Evolutionary conservation across 1,140 invertebrate genomes (phyloP).

Genomic region (Drosophila kikkawai): DNA sequence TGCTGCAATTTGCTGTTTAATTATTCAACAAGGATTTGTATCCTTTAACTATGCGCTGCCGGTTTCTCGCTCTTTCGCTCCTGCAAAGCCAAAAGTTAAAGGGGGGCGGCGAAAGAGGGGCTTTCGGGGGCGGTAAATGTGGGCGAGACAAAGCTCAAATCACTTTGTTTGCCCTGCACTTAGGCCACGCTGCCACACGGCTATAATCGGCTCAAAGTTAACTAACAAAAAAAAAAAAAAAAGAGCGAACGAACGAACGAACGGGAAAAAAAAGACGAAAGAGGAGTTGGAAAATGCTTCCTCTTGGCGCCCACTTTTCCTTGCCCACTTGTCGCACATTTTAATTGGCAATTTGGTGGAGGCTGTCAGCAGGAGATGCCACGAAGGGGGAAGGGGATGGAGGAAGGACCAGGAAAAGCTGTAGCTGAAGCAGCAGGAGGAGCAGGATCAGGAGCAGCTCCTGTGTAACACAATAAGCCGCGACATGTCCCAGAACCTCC

Average conservation of each 20-base stretch:
- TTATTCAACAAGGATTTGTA: constrained; percentile 65
- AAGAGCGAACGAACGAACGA: constrained; percentile 6
- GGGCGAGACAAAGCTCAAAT: constrained; percentile 49
- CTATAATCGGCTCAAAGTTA: constrained; percentile 78
- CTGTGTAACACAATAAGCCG: constrained; percentile 65
- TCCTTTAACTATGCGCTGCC: constrained; percentile 54
- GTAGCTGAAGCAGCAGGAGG: constrained; percentile 17
- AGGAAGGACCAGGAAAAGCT: constrained; percentile 8
- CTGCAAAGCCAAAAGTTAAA: constrained; percentile 42
- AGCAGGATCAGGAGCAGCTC: constrained; percentile 43
- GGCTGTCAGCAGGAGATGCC: constrained; percentile 58
- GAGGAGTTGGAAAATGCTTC: constrained; percentile 31
- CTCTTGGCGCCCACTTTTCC: constrained; percentile 29
- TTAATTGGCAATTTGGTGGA: constrained; percentile 80
- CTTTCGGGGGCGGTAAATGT: constrained; percentile 10
- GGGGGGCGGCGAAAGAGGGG: background rate
- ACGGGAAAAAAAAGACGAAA: constrained; percentile 4
- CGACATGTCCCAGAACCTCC: constrained; percentile 45
- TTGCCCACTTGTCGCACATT: constrained; percentile 68
- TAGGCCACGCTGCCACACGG: constrained; percentile 59
- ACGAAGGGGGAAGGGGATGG: background rate
- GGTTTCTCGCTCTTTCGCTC: constrained; percentile 2
- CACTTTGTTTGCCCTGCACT: constrained; percentile 71
- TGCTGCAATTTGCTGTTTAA: constrained; percentile 72
- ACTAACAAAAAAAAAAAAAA: constrained; percentile 53